These are phyloP conservation scores for Idaea biselata DNA, from an alignment of 2,888 invertebrate species.

Conservation along the genomic window DNA sequence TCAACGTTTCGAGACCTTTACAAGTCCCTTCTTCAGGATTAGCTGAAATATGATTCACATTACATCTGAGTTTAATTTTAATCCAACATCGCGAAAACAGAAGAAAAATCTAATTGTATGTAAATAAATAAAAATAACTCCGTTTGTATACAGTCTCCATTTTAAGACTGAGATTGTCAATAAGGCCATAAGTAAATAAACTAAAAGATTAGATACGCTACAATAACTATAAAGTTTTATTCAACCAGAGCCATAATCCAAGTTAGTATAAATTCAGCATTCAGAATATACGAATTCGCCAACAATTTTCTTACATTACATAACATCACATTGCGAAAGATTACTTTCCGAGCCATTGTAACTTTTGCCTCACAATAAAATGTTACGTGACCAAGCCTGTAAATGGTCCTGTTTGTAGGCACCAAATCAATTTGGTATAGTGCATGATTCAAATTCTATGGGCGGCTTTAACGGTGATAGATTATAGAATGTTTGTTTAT, in stretches of 20 bases:
- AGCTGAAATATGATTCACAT: too few relatives aligned
- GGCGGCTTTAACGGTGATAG: neutral
- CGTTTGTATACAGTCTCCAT: too few relatives aligned
- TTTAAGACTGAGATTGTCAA: too few relatives aligned
- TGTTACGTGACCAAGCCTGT: slow-evolving; percentile 63
- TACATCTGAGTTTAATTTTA: too few relatives aligned
- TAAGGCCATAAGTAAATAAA: too few relatives aligned
- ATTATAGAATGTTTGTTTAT: neutral
- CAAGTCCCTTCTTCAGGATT: too few relatives aligned
- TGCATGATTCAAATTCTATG: slow-evolving; percentile 57
- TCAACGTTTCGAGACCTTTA: too few relatives aligned
- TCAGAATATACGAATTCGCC: slow-evolving; percentile 21
- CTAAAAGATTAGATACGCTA: neutral
- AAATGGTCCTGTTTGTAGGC: slow-evolving; percentile 61
- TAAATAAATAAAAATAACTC: too few relatives aligned
- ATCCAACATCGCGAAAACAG: too few relatives aligned
- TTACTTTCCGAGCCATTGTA: slow-evolving; percentile 61
- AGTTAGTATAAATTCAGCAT: neutral
- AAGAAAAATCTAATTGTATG: too few relatives aligned
- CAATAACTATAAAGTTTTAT: neutral
- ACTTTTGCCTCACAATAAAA: slow-evolving; percentile 73
- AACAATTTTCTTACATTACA: slow-evolving; percentile 59
- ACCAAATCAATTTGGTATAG: slow-evolving; percentile 67
- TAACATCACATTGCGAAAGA: slow-evolving; percentile 50
- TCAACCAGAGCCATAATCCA: neutral